Conservation (phyloP, 1,140 invertebrate species). For the Neodiprion lecontei region DNA sequence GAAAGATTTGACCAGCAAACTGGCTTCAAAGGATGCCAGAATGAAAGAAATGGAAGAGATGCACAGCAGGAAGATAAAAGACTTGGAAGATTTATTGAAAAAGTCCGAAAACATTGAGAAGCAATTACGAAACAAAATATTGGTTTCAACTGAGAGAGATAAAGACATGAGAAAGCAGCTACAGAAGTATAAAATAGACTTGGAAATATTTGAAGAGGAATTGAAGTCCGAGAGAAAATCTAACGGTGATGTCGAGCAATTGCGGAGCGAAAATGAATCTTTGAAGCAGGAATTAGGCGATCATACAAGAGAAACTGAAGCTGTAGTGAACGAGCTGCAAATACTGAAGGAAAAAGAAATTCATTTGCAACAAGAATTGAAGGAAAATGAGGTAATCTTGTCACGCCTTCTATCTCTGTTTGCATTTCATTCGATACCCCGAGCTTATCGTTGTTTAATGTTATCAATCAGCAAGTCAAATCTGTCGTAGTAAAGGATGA, state of each 20-base stretch:
- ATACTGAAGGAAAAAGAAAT: conserved; percentile 13
- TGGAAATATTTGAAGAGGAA: conserved; percentile 44
- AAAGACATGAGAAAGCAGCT: conserved; percentile 39
- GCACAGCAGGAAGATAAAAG: neutral
- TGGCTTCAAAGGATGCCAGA: neutral
- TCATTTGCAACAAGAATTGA: conserved; percentile 1
- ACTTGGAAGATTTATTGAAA: neutral
- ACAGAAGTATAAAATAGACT: conserved; percentile 35
- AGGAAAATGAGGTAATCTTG: conserved; percentile 1
- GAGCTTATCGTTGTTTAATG: neutral
- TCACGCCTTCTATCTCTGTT: neutral
- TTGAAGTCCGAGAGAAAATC: conserved; percentile 27
- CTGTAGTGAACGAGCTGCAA: conserved; percentile 21
- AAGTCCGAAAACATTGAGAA: neutral
- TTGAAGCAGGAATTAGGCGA: conserved; percentile 24
- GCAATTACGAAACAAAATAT: conserved; percentile 28
- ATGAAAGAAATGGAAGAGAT: neutral
- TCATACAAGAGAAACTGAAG: conserved; percentile 11
- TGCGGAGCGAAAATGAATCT: conserved; percentile 22
- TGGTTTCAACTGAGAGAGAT: conserved; percentile 32
- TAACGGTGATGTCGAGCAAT: neutral
- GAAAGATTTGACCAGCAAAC: neutral
- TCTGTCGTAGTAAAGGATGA: conserved; percentile 17
- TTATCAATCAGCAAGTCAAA: conserved; percentile 15
- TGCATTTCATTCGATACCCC: neutral